Base-by-base conservation (phyloP, 2,888 invertebrate genomes). In the Tachina fera region DNA sequence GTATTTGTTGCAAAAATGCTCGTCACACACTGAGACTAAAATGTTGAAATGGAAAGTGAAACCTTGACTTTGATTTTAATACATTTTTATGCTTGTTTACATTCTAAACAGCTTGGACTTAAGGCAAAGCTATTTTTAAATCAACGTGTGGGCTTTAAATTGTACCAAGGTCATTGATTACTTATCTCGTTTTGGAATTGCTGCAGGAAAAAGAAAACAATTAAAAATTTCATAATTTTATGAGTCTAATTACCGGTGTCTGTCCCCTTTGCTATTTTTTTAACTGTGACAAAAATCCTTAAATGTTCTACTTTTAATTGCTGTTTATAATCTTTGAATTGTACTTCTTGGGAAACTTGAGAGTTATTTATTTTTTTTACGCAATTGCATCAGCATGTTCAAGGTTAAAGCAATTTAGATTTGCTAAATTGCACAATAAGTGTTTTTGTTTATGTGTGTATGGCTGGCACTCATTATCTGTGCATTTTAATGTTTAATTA, bases 111-210 rank as follows among this genome's bases (percentile, higher is more conserved):
- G 47, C 3, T 11, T 9, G 13, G n/a, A 72, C 51, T 72, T 58
- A 56, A 65, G 60, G 5, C 22, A 13, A 39, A 19, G 45, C 19
- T 60, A 22, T 58, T 3, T 45, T 49, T 31, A 41, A 60, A n/a
- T 10, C n/a, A 72, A 58, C 67, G 71, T 76, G 85, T 83, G 79
- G 79, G 71, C 83, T 83, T 39, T 31, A 74, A 82, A 76, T 39
- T 86, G 61, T 83, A 67, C 31, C 86, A 83, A 86, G 86, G 86
- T 79, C 86, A 83, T 1, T 16, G 10, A 47, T 74, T 67, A 58
- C 43, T 65, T 47, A 45, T 65, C 47, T 22, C n/a, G 31, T 53
- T 70, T 63, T 14, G 16, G 14, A 67, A 78, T 19, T 14, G 9
- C 14, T 4, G 6, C 19, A 39, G 16, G 22, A 10, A 65, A 45